Evolutionary conservation across 2,888 invertebrate species (phyloP).

Genomic region (Neocrepidodera transversa): DNA sequence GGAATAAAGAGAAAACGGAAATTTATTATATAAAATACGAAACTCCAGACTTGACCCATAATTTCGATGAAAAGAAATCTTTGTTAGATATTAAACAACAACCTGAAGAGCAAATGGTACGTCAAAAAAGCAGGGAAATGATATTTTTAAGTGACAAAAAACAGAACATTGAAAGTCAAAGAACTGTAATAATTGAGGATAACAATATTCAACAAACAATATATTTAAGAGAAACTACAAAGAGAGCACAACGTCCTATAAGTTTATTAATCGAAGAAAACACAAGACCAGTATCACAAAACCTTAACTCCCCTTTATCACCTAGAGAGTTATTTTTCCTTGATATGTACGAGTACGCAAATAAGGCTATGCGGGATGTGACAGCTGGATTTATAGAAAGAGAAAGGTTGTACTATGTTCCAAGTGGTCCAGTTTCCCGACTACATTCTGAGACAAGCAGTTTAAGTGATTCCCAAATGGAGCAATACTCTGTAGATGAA

Average conservation of each 20-base stretch:
- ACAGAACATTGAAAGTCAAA: neutral
- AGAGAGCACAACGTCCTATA: constrained; percentile 10
- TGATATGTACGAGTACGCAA: constrained; percentile 56
- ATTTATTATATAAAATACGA: constrained; percentile 15
- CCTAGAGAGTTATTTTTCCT: constrained; percentile 60
- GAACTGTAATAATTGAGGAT: neutral
- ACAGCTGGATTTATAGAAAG: constrained; percentile 31
- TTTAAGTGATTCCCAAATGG: neutral
- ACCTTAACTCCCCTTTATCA: constrained; percentile 45
- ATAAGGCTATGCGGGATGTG: constrained; percentile 38
- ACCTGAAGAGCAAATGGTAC: neutral
- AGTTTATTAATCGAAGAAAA: constrained; percentile 1
- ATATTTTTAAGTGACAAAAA: neutral
- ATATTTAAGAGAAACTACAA: constrained; percentile 10
- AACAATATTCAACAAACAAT: neutral
- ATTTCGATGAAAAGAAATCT: neutral
- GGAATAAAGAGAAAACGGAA: constrained; percentile 1
- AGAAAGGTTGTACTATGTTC: constrained; percentile 17
- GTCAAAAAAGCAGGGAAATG: neutral
- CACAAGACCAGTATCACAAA: constrained; percentile 29
- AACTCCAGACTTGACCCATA: neutral
- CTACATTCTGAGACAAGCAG: neutral
- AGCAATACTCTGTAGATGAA: neutral
- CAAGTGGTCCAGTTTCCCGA: constrained; percentile 8
- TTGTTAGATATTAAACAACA: neutral